Evolutionary conservation across 2,888 invertebrate species (phyloP).

Genomic region (Glyphotaelius pellucidus): DNA sequence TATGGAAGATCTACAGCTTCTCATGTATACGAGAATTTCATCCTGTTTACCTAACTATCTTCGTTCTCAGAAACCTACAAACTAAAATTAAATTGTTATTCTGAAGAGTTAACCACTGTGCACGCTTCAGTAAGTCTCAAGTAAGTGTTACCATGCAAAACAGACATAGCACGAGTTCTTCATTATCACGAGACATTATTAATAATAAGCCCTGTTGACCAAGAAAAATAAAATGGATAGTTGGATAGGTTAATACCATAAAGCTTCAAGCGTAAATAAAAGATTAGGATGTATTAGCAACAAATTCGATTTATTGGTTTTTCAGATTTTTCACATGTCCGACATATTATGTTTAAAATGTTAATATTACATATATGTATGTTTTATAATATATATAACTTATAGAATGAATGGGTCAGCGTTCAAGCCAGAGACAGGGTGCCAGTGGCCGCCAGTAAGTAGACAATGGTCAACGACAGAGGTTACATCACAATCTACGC

Average conservation of each 20-base stretch:
- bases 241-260: not conserved
- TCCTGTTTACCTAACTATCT: not conserved
- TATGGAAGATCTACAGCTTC: too few species aligned
- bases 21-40: too few species aligned
- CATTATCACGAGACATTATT: not conserved
- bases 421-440: conserved; percentile 49
- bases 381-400: conserved; percentile 55
- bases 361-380: conserved; percentile 62
- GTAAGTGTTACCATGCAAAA: not conserved
- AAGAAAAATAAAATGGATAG: not conserved
- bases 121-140: not conserved
- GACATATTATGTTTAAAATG: conserved; percentile 62
- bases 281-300: conserved; percentile 73
- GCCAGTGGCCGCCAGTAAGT: conserved; percentile 3
- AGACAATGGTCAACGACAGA: conserved; percentile 64
- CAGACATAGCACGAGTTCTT: not conserved
- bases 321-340: conserved; percentile 76
- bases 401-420: conserved; percentile 56
- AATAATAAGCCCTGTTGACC: not conserved
- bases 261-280: conserved; percentile 16
- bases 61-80: not conserved
- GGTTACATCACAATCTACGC: conserved; percentile 60
- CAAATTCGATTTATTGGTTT: conserved; percentile 78
- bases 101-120: not conserved
- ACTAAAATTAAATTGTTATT: not conserved